Percentiles rank a stretch among this genome's conserved stretches.
Conservation (phyloP, 2,797 vertebrate species). For the Sciurus vulgaris region DNA sequence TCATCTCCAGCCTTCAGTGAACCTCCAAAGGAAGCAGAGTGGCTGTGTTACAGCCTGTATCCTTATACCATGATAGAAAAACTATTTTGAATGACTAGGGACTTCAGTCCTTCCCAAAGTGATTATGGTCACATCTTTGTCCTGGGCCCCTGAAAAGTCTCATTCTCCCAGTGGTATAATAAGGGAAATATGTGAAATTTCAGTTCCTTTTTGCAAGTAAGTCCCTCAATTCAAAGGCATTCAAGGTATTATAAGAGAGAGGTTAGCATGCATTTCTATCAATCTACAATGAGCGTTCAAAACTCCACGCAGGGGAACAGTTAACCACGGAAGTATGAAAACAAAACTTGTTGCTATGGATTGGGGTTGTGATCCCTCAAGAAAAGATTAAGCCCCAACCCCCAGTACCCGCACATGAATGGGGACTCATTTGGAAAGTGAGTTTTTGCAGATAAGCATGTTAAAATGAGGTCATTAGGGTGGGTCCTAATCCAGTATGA, state of each 20-base stretch:
- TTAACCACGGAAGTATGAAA: constrained; percentile 61
- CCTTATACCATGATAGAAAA: neutral
- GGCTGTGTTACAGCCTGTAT: too few species aligned
- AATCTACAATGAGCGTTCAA: neutral
- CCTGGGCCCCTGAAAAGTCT: neutral
- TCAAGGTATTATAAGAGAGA: neutral
- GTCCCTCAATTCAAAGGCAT: neutral
- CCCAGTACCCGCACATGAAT: too few species aligned
- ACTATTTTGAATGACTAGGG: neutral
- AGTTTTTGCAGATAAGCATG: neutral
- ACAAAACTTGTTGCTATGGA: constrained; percentile 36
- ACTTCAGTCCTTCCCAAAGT: neutral
- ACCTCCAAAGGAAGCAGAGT: neutral
- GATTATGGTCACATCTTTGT: neutral
- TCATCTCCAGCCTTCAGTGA: neutral
- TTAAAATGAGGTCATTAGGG: neutral
- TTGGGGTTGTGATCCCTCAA: neutral
- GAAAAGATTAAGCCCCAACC: neutral
- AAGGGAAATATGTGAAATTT: neutral
- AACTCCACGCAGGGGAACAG: constrained; percentile 16
- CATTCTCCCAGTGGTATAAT: neutral
- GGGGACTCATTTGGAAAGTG: neutral
- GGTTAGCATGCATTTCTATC: neutral
- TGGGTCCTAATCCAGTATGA: neutral
- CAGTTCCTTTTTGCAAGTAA: neutral